Evolutionary conservation across 2,113 vertebrate genomes (phyloP), one percentile per base, ranked within the genome.

Genomic region (Tenrec ecaudatus): DNA sequence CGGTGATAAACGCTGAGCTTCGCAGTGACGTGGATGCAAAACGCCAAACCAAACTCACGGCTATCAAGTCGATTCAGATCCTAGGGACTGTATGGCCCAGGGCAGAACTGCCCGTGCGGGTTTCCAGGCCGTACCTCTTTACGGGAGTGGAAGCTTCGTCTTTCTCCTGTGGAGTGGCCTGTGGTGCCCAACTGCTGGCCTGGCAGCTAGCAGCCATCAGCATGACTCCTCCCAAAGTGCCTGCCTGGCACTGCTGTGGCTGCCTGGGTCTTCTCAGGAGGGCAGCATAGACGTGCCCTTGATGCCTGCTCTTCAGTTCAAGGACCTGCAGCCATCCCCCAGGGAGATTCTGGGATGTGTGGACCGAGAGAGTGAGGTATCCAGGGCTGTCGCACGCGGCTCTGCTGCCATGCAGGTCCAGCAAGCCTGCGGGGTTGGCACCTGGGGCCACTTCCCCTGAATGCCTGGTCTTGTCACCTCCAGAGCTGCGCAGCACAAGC

Each of bases 271-370:
- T 19, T 3, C 66, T 16, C 2, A 0, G 60, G 58, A 29, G 7
- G 22, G 0, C 2, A 0, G 33, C 4, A 62, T 12, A 15, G 33
- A n/a, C 31, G 10, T 0, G 0, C 27, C 25, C 33, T 33, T 16
- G 0, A 47, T 1, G 66, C 38, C 14, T 0, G 19, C 27, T 89
- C 22, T 15, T 75, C 16, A 58, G 57, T 19, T 43, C 36, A 16
- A 0, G 23, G 11, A 36, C 29, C 64, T 33, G 17, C 14, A 2
- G 1, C 38, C 0, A 17, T n/a, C 11, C 73, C 27, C 0, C 2
- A n/a, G 5, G 66, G 64, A 53, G 6, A 58, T 25, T 2, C 36
- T 38, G 57, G 2, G 36, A 23, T 0, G 0, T 31, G n/a, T 1
- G 23, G 29, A 15, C 20, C 36, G 80, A 19, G 22, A 29, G 9